Base-by-base conservation (phyloP, 1,140 invertebrate species). In the Leucophenga varia region DNA sequence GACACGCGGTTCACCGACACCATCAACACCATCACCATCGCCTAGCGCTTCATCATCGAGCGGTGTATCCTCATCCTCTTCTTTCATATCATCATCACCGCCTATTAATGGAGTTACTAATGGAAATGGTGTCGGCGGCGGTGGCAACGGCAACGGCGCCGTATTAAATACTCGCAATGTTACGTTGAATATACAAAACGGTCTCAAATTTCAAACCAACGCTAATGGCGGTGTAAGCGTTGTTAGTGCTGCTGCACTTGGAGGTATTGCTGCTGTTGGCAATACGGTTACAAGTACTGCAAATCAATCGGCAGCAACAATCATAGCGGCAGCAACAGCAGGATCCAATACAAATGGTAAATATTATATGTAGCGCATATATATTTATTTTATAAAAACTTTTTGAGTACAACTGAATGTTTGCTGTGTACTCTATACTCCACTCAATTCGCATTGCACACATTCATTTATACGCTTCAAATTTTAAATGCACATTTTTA, bases 1-100 rank as follows among this genome's bases (percentile, higher is more conserved):
- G 5, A 73, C 52, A 34, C 63, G 70, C 37, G 70, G 61, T 17
- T 73, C 70, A 13, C 70, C 70, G n/a, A 72, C 69, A 37, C 69
- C 69, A 40, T 72, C 69, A 37, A 73, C 70, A 5, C 70, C 70
- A 19, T 73, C 70, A 12, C 52, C 52, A 17, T 55, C 52, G 40
- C 70, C 70, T 12, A 67, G 61, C 54, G 68, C 65, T 19, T 64
- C 70, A 25, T 70, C 65, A 45, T 64, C 70, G 42, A 58, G 67
- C 14, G 65, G 65, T 25, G 73, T 70, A 2, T 73, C 70, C 31
- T 73, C 70, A 31, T 59, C 61, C 34, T 70, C 64, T 4, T 64
- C 70, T 13, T 67, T 69, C 43, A 59, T 60, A 52, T 63, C 52
- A 43, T 49, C 52, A 28, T 46, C 52, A n/a, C 50, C 50, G 22